phyloP scores from a whole-genome alignment of 2,888 invertebrate genomes.

The Tiliacea aurago region DNA sequence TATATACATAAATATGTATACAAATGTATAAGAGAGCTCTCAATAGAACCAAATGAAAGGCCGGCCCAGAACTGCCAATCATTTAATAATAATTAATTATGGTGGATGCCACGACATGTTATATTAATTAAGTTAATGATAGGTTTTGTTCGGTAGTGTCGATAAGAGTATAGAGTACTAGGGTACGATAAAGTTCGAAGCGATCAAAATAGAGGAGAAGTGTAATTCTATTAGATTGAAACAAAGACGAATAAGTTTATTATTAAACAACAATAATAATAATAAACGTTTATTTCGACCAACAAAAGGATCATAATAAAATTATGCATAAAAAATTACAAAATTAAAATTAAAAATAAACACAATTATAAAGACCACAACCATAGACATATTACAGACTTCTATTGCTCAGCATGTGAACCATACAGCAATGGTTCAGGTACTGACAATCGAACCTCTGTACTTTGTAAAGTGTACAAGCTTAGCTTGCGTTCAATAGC shows the following conservation, averaged over 20 bases:
- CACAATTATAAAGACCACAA: too few relatives aligned
- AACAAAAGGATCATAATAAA: too few relatives aligned
- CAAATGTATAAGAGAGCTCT: constrained; percentile 20
- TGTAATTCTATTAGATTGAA: constrained; percentile 19
- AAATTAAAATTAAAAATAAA: too few relatives aligned
- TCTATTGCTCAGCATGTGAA: too few relatives aligned
- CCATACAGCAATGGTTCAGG: too few relatives aligned
- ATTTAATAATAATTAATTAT: constrained; percentile 71
- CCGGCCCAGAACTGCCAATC: constrained; percentile 69
- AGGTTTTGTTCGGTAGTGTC: constrained; percentile 47
- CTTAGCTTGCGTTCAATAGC: not conserved
- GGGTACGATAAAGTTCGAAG: constrained; percentile 3
- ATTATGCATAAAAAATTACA: too few relatives aligned
- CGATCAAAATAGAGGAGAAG: constrained; percentile 2
- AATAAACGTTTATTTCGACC: too few relatives aligned
- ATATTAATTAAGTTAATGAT: constrained; percentile 61
- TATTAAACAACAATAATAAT: too few relatives aligned
- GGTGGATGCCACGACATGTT: constrained; percentile 51
- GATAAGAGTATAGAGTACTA: not conserved
- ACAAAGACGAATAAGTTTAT: constrained; percentile 1
- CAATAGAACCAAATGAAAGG: constrained; percentile 62
- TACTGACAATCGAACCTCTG: too few relatives aligned
- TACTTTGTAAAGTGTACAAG: not conserved
- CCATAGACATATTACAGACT: too few relatives aligned
- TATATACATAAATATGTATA: constrained; percentile 10